Evolutionary conservation across 30 jellyfish, hydroid and myxozoan genomes (phyloP), one percentile per base, ranked within the genome.

Genomic region (Aurelia aurita): DNA sequence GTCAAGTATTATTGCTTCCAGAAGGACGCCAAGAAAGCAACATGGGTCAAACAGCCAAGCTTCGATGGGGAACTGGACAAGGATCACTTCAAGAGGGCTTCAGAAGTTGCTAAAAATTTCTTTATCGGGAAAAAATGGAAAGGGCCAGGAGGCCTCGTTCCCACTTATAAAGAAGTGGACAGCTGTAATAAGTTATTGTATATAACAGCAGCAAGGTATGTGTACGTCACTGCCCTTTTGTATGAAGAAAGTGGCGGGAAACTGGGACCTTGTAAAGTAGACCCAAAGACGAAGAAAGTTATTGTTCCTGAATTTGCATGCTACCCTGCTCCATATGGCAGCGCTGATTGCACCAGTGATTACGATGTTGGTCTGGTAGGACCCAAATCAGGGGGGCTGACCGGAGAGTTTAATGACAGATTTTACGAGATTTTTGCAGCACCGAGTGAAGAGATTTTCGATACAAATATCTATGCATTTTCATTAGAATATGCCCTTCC

Each of bases 331-430:
- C 44, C 29, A 26, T 60, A 58, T 5, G 92, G 92, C 67, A 82
- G 92, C 47, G 64, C 65, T 11, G 31, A 72, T 19, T 82, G 92
- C 55, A 82, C 92, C 6, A 67, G 87, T 2, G 92, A 82, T 49
- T 59, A 22, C 31, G 86, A 68, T 69, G 86, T 82, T n/a, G 68
- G 92, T 0, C 57, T 82, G 25, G 72, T 82, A 11, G 92, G 92
- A 13, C 87, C 85, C 20, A 43, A 68, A 31, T 49, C 92, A 23
- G 86, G 92, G 26, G 46, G 6, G 6, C 27, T 70, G 28, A 69
- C 70, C 23, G 12, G 25, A 8, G 84, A 49, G 10, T 82, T 32
- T 58, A 22, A 28, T 49, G 22, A 82, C 45, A 25, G 57, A 45
- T 82, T 82, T 58, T 14, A 27, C 5, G 60, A 58, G 5, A 28